phyloP scores from a whole-genome alignment of 2,113 vertebrate genomes.

The Lynx canadensis region DNA sequence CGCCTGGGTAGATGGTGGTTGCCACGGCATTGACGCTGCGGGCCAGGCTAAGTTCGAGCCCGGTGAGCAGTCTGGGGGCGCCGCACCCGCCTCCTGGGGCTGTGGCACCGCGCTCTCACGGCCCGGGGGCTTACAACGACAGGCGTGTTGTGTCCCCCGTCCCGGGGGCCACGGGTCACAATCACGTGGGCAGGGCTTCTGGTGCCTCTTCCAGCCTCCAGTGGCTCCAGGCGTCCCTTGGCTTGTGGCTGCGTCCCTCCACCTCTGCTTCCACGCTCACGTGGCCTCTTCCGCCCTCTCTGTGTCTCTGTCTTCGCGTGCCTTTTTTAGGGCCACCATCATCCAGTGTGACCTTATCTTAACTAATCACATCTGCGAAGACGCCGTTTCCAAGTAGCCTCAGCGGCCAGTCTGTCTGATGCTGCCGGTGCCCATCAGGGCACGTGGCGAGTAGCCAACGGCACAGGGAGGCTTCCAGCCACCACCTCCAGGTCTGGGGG shows the following conservation, averaged over 20 bases:
- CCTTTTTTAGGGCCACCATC: fast-evolving
- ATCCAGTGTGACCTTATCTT: background rate
- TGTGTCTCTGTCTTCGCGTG: fast-evolving
- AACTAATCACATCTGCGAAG: background rate
- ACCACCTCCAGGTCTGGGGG: too few relatives aligned
- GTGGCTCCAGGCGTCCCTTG: background rate
- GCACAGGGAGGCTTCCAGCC: too few relatives aligned
- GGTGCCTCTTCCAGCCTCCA: background rate
- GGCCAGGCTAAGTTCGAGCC: background rate
- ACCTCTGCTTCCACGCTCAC: background rate
- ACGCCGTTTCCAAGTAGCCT: background rate
- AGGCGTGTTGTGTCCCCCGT: background rate
- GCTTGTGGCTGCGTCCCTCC: background rate
- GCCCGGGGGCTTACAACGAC: fast-evolving
- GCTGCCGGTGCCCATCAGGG: background rate
- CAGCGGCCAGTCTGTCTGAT: fast-evolving
- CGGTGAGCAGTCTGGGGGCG: fast-evolving
- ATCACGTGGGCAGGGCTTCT: background rate
- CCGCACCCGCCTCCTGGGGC: fast-evolving
- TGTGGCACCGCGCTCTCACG: fast-evolving
- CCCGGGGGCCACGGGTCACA: background rate
- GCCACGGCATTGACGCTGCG: fast-evolving
- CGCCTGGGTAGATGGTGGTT: background rate
- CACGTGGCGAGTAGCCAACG: fast-evolving
- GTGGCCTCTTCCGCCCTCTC: background rate